Evolutionary conservation across 2,797 vertebrate species (phyloP), one percentile per base, ranked within the genome.

Genomic region (Typhlichthys subterraneus): DNA sequence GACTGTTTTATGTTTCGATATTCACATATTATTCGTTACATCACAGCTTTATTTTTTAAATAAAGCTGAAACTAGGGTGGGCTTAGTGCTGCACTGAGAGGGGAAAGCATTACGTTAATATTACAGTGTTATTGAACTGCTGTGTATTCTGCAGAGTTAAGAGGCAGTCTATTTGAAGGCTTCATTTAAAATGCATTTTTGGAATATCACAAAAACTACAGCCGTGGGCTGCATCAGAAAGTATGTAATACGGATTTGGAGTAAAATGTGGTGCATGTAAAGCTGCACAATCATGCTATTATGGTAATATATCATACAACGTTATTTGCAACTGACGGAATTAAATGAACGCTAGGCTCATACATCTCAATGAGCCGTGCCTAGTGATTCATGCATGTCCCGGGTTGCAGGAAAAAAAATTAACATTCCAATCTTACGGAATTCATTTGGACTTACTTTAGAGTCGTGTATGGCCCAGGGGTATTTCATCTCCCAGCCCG

Each of bases 261-360:
- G 61, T 19, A 61, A 75, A 72, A 56, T 63, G 55, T 56, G 60
- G 60, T 47, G 77, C 74, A 66, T 54, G 69, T 61, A 65, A 76
- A 77, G 63, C 67, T 19, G 4, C 33, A 49, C 48, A 47, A 70
- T 63, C 33, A 61, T 51, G 33, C 5, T 45, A 11, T 13, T 15
- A 51, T 72, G 45, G 54, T 57, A 55, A 59, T 53, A 68, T 45
- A 19, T 53, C 53, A 38, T 57, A 46, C 47, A 12, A 55, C 11
- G 9, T 5, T 45, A 12, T 42, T 53, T 62, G 9, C 12, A 3
- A 69, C 33, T n/a, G 67, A 53, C 10, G 46, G 58, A 59, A 69
- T 57, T 49, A 51, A 72, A 76, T 56, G 54, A 58, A 73, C 48
- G 54, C 63, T 12, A 42, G n/a, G n/a, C 50, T 38, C 42, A 46